These are phyloP conservation scores for Heteronetta atricapilla DNA, from an alignment of 2,113 vertebrate genomes.

Conservation along the genomic window DNA sequence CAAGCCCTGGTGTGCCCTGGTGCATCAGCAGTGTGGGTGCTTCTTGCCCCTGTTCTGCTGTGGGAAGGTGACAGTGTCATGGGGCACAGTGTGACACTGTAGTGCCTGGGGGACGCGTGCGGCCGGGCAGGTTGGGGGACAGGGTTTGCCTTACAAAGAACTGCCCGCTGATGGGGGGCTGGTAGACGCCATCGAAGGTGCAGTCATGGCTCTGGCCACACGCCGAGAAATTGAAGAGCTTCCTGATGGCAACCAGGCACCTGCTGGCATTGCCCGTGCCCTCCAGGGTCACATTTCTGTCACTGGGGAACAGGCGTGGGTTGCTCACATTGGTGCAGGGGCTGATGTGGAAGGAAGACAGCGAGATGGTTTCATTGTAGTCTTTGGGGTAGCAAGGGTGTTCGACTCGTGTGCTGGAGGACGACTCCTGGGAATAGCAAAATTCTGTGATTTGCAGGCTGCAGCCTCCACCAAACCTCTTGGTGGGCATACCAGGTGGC, in stretches of 20 bases:
- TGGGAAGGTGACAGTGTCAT: neutral
- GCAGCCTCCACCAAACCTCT: neutral
- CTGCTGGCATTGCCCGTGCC: conserved; percentile 57
- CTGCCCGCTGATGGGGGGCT: conserved; percentile 67
- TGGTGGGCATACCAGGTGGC: fast-evolving
- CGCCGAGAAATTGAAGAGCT: conserved; percentile 69
- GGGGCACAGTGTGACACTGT: neutral
- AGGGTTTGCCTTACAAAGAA: conserved; percentile 74
- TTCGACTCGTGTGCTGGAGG: neutral
- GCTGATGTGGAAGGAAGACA: conserved; percentile 62
- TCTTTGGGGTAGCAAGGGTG: conserved; percentile 79
- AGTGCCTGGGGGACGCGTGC: neutral
- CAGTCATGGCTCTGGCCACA: conserved; percentile 62
- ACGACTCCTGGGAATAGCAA: neutral
- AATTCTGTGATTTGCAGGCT: neutral
- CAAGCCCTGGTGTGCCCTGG: neutral
- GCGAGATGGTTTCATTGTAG: conserved; percentile 32
- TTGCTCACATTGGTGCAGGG: conserved; percentile 48
- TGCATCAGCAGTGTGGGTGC: neutral
- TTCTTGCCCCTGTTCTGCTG: neutral
- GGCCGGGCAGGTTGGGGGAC: fast-evolving
- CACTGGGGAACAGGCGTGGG: fast-evolving
- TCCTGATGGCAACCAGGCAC: conserved; percentile 58
- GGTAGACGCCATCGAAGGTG: conserved; percentile 73
- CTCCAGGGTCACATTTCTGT: conserved; percentile 44